A percentile compares a stretch with the other conserved stretches of the same genome.
phyloP scores from a whole-genome alignment of 2,888 invertebrate species.

The Xanthia icteritia region DNA sequence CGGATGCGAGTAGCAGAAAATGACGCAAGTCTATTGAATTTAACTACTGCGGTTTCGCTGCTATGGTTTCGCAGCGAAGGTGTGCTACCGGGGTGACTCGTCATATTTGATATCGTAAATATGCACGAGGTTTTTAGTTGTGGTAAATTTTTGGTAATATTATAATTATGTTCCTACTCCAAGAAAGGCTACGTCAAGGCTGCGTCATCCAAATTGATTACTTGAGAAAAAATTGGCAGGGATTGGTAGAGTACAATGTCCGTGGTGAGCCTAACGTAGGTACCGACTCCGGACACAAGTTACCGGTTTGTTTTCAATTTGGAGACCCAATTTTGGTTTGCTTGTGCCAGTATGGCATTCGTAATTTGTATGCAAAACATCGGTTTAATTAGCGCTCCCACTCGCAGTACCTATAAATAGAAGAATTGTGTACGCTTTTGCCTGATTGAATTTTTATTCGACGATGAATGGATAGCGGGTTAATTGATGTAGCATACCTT shows the following conservation, averaged over 20 bases:
- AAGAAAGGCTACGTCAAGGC: neutral
- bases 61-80: too few relatives aligned
- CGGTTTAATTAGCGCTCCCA: constrained; percentile 31
- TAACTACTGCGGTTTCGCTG: too few relatives aligned
- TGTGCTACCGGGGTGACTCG: too few relatives aligned
- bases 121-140: neutral
- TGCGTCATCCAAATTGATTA: neutral
- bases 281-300: constrained; percentile 2
- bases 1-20: too few relatives aligned
- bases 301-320: constrained; percentile 25
- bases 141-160: neutral
- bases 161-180: neutral
- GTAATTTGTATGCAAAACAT: constrained; percentile 50
- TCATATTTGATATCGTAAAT: neutral
- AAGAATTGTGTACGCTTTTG: constrained; percentile 14
- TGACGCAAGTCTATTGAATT: too few relatives aligned
- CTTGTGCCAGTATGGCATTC: constrained; percentile 2
- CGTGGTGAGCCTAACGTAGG: neutral
- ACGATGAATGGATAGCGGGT: neutral
- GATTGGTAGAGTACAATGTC: neutral
- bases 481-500: neutral
- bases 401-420: neutral
- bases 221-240: neutral
- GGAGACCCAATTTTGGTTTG: constrained; percentile 21
- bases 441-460: constrained; percentile 3